These are phyloP conservation scores for Lophius piscatorius DNA, from an alignment of 2,113 vertebrate species.

Conservation along the genomic window DNA sequence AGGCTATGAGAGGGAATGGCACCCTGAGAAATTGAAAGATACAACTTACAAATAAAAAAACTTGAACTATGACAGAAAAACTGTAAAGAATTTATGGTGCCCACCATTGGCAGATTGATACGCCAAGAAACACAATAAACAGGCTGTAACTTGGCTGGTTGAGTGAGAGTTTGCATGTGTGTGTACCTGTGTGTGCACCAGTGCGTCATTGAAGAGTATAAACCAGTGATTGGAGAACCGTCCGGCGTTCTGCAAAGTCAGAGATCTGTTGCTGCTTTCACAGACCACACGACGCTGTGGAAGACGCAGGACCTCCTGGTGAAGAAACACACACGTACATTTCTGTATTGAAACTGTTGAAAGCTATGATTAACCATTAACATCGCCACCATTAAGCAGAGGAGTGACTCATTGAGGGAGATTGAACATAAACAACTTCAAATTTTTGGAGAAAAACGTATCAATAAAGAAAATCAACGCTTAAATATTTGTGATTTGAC, in stretches of 20 bases:
- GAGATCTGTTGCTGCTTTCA: constrained; percentile 90
- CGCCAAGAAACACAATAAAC: too few species aligned
- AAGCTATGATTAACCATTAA: not conserved
- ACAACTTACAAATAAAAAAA: constrained; percentile 34
- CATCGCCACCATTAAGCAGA: not conserved
- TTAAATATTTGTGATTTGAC: not conserved
- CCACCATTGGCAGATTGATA: too few species aligned
- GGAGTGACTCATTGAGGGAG: too few species aligned
- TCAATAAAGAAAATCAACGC: not conserved
- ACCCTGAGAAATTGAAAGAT: constrained; percentile 74
- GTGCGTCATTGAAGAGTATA: constrained; percentile 95
- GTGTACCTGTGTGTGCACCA: constrained; percentile 94
- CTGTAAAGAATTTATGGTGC: too few species aligned
- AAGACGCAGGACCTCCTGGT: constrained; percentile 89
- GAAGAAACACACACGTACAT: constrained; percentile 15
- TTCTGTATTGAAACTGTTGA: too few species aligned
- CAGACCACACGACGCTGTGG: constrained; percentile 90
- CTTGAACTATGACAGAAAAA: constrained; percentile 4
- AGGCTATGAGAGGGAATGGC: constrained; percentile 78
- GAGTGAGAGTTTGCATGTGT: not conserved
- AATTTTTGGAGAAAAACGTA: not conserved
- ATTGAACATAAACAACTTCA: too few species aligned
- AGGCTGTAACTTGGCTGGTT: too few species aligned
- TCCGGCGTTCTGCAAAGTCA: constrained; percentile 91
- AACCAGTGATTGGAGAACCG: constrained; percentile 97